Conservation (phyloP, 1,140 invertebrate species). For the Piezodorus guildinii region DNA sequence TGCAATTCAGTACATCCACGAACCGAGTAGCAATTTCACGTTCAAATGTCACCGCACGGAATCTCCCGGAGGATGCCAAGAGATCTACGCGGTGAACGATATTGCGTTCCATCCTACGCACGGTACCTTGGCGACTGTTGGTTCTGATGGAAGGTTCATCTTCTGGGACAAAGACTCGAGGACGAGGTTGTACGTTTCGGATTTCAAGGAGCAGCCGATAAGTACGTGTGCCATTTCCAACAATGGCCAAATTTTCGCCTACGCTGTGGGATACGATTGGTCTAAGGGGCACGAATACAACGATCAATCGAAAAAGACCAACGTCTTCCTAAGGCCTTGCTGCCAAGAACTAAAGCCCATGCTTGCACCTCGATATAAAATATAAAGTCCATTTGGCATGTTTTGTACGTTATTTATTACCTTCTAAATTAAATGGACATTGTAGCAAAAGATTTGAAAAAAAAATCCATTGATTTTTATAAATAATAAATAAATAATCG, state of each 20-base stretch:
- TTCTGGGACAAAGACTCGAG: conserved; percentile 64
- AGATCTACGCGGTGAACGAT: conserved; percentile 41
- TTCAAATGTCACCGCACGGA: conserved; percentile 95
- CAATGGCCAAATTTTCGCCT: conserved; percentile 54
- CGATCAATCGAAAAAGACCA: background rate
- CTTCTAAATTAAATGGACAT: too few relatives aligned
- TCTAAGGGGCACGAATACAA: conserved; percentile 30
- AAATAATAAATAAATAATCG: too few relatives aligned
- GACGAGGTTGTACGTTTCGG: conserved; percentile 57
- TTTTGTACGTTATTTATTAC: too few relatives aligned
- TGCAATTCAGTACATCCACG: conserved; percentile 88
- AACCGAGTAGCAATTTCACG: conserved; percentile 98
- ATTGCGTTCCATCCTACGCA: conserved; percentile 57
- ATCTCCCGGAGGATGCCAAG: conserved; percentile 42
- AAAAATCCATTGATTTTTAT: too few relatives aligned
- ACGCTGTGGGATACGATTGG: conserved; percentile 59
- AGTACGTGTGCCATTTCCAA: conserved; percentile 48
- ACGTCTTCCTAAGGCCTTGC: too few relatives aligned
- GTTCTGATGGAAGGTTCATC: conserved; percentile 53
- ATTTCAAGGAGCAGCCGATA: conserved; percentile 49
- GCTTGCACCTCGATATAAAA: too few relatives aligned
- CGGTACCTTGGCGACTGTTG: conserved; percentile 52
- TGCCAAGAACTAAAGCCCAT: too few relatives aligned
- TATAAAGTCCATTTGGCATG: too few relatives aligned
- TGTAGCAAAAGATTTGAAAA: too few relatives aligned